Evolutionary conservation across 1,140 invertebrate species (phyloP).

Genomic region (Drosophila miranda): DNA sequence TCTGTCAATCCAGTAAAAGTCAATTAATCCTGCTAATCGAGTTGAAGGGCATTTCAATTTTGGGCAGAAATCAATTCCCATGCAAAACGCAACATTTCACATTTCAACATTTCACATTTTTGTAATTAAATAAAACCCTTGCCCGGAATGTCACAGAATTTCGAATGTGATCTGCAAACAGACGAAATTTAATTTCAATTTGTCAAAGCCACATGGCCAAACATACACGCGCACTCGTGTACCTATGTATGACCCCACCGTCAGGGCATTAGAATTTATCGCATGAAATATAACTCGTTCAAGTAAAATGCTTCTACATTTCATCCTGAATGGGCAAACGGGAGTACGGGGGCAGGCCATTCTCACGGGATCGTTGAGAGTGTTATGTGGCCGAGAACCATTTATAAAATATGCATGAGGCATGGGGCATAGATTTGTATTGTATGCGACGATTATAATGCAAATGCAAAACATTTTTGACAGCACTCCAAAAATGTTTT

Average conservation of each 20-base stretch:
- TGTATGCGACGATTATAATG: conserved; percentile 72
- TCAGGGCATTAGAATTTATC: conserved; percentile 65
- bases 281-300: conserved; percentile 65
- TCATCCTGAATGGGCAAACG: conserved; percentile 17
- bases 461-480: conserved; percentile 72
- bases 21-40: conserved; percentile 46
- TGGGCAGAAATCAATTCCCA: conserved; percentile 22
- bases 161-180: conserved; percentile 55
- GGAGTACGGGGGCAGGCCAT: conserved; percentile 10
- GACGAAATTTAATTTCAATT: conserved; percentile 64
- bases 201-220: conserved; percentile 51
- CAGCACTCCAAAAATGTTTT: conserved; percentile 55
- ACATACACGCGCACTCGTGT: conserved; percentile 14
- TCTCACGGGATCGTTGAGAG: too few species aligned
- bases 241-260: conserved; percentile 24
- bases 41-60: conserved; percentile 26
- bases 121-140: conserved; percentile 52
- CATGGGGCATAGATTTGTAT: conserved; percentile 63
- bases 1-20: conserved; percentile 26
- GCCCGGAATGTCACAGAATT: conserved; percentile 31
- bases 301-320: conserved; percentile 54
- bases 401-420: conserved; percentile 69
- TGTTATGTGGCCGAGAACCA: conserved; percentile 18
- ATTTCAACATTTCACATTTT: conserved; percentile 41
- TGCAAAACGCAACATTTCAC: conserved; percentile 14